Percentiles rank a stretch among this genome's conserved stretches.
Evolutionary conservation across 2,888 invertebrate genomes (phyloP).

Genomic region (Uropetala carovei): DNA sequence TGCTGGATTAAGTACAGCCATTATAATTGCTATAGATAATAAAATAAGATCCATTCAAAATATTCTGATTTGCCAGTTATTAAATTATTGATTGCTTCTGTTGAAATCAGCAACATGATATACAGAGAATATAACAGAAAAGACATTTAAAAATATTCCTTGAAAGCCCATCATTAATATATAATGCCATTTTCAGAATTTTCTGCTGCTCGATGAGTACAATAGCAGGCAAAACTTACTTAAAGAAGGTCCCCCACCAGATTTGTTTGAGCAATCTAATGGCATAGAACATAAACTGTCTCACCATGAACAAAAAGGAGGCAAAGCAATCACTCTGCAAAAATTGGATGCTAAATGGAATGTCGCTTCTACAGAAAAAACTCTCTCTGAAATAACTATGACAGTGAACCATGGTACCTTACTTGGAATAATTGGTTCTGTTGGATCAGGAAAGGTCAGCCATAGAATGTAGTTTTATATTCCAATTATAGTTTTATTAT

Average conservation of each 20-base stretch:
- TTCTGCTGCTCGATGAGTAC: constrained; percentile 35
- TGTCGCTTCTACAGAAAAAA: constrained; percentile 74
- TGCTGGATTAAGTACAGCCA: too few relatives aligned
- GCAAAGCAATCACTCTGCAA: constrained; percentile 60
- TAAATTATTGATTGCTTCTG: background rate
- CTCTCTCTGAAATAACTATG: constrained; percentile 82
- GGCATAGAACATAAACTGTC: background rate
- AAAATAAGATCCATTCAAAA: background rate
- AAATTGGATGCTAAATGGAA: constrained; percentile 69
- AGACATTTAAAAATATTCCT: background rate
- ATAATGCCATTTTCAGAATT: constrained; percentile 8
- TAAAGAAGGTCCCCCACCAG: background rate
- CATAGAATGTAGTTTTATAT: too few relatives aligned
- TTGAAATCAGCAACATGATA: background rate
- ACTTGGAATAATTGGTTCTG: constrained; percentile 71
- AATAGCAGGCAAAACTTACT: background rate
- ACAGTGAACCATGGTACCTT: constrained; percentile 78
- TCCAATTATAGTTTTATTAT: too few relatives aligned
- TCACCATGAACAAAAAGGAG: background rate
- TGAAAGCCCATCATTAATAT: background rate
- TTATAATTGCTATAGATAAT: too few relatives aligned
- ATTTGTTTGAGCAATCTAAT: background rate
- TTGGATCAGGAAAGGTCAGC: constrained; percentile 70
- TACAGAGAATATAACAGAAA: background rate
- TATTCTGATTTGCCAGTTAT: background rate